Evolutionary conservation across 2,113 vertebrate genomes (phyloP).

Genomic region (Scomber japonicus): DNA sequence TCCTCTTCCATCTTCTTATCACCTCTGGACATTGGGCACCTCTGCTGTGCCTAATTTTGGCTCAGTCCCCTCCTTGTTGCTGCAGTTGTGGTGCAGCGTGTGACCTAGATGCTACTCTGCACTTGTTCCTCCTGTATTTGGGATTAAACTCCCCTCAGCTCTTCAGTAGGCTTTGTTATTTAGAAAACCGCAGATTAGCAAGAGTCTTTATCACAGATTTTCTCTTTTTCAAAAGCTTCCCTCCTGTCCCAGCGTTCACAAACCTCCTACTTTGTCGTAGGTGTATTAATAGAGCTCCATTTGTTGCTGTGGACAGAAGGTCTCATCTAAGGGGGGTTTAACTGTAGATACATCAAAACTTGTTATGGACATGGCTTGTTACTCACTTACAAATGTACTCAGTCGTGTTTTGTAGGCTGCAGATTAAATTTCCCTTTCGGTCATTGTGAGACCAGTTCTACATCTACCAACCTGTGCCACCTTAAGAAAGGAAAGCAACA

Average conservation of each 20-base stretch:
- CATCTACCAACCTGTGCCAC: too few relatives aligned
- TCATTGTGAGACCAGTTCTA: too few relatives aligned
- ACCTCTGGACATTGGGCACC: slow-evolving; percentile 69
- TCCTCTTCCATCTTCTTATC: slow-evolving; percentile 60
- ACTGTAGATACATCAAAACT: slow-evolving; percentile 7
- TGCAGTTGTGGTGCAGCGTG: slow-evolving; percentile 44
- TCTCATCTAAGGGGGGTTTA: slow-evolving; percentile 8
- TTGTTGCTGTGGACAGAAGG: slow-evolving; percentile 49
- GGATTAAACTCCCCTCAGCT: slow-evolving; percentile 60
- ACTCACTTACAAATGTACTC: not conserved
- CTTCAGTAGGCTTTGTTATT: slow-evolving; percentile 69
- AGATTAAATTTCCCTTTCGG: not conserved
- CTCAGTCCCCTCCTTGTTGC: slow-evolving; percentile 49
- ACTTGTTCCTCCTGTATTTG: slow-evolving; percentile 61
- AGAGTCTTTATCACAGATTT: slow-evolving; percentile 64
- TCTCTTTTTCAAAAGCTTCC: slow-evolving; percentile 42
- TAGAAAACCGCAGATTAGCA: slow-evolving; percentile 75
- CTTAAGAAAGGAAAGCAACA: not conserved
- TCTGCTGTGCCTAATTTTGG: slow-evolving; percentile 70
- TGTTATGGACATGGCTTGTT: slow-evolving; percentile 4
- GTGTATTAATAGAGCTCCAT: slow-evolving; percentile 29
- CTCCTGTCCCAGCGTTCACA: slow-evolving; percentile 11
- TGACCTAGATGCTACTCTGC: slow-evolving; percentile 74
- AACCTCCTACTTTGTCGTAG: slow-evolving; percentile 36
- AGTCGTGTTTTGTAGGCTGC: not conserved